A percentile compares a stretch with the other conserved stretches of the same genome.
Evolutionary conservation across 1,140 invertebrate species (phyloP).

Genomic region (Drusus annulatus): DNA sequence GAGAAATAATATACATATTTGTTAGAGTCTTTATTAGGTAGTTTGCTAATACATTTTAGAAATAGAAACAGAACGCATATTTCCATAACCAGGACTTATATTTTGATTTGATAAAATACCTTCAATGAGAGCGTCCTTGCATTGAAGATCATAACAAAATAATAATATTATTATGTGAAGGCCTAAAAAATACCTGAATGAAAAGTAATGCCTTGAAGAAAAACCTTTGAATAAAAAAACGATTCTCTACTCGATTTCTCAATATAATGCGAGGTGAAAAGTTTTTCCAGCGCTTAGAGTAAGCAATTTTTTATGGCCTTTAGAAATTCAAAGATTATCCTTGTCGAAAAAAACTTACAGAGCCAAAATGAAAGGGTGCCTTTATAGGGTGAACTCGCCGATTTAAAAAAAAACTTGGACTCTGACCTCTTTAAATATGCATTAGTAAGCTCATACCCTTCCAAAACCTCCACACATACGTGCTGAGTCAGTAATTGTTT

Average conservation of each 20-base stretch:
- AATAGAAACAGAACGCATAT: no score
- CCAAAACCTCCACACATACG: slow-evolving; percentile 30
- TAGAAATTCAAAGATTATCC: slow-evolving; percentile 36
- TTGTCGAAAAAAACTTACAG: slow-evolving; percentile 12
- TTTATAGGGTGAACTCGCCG: slow-evolving; percentile 35
- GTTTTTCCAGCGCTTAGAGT: background rate
- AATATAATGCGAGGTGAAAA: background rate
- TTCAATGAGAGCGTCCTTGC: no score
- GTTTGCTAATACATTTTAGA: no score
- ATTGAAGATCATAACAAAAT: no score
- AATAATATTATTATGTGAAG: no score
- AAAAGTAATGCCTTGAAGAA: background rate
- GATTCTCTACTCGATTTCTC: background rate
- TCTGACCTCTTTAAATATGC: slow-evolving; percentile 55
- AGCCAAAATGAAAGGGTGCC: slow-evolving; percentile 13
- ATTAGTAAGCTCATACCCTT: slow-evolving; percentile 49
- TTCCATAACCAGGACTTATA: no score
- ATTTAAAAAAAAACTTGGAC: slow-evolving; percentile 52
- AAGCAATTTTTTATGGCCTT: background rate
- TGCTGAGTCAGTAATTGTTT: no score
- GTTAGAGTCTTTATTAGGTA: no score
- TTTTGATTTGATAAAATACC: no score
- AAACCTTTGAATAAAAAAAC: slow-evolving; percentile 14
- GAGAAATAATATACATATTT: no score
- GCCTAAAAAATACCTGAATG: background rate